Conservation (phyloP, 1,140 invertebrate species). For the Temnothorax longispinosus region DNA sequence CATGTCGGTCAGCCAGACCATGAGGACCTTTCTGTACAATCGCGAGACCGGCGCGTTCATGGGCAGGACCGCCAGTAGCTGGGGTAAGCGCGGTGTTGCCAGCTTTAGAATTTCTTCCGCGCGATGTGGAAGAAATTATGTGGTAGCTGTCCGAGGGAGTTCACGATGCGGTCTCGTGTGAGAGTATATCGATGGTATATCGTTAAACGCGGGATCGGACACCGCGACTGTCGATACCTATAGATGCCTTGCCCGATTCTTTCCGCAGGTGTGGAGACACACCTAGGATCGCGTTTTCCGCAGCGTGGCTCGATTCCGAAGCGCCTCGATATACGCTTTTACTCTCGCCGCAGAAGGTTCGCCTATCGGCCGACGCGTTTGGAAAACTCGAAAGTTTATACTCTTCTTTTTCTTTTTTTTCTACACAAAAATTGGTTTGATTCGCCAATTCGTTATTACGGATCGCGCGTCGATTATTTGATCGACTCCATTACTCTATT, state of each 20-base stretch:
- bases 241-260: neutral
- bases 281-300: neutral
- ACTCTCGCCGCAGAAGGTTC: neutral
- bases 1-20: conserved; percentile 72
- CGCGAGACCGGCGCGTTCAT: conserved; percentile 90
- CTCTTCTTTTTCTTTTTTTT: neutral
- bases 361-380: neutral
- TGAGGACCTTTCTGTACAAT: conserved; percentile 89
- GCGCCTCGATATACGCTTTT: neutral
- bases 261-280: neutral
- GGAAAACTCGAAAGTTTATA: neutral
- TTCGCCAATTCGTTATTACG: neutral
- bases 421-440: neutral
- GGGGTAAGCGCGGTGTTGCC: conserved; percentile 88
- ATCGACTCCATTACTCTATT: neutral
- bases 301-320: neutral
- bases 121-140: conserved; percentile 13
- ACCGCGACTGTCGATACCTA: neutral
- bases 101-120: conserved; percentile 10
- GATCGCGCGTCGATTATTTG: neutral
- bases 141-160: neutral
- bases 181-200: neutral
- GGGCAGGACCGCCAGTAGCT: conserved; percentile 90
- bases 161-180: neutral
- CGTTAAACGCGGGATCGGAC: neutral